Conservation (phyloP, 2,888 invertebrate genomes). For the Blastobasis lacticolella region DNA sequence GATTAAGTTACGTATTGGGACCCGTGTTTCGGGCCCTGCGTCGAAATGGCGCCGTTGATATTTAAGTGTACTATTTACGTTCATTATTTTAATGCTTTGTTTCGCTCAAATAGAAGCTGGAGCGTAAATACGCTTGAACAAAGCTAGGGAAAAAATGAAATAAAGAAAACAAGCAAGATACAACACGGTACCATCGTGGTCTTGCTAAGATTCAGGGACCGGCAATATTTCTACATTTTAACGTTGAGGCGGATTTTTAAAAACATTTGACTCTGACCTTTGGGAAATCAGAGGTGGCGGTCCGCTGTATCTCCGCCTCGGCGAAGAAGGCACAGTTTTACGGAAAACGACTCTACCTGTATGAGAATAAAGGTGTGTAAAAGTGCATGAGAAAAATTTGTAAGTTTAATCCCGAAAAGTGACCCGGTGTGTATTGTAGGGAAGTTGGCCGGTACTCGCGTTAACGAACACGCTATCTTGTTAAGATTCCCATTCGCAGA, state of each 20-base stretch:
- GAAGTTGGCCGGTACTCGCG: neutral
- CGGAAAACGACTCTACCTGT: neutral
- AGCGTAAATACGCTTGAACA: no score
- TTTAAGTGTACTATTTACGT: no score
- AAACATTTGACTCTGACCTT: conserved; percentile 53
- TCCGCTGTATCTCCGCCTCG: conserved; percentile 11
- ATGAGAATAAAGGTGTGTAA: neutral
- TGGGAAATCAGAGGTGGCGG: conserved; percentile 63
- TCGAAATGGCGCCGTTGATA: no score
- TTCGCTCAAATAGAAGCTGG: no score
- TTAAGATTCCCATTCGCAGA: conserved; percentile 9
- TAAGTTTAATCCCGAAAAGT: conserved; percentile 4
- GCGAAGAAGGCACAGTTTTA: no score
- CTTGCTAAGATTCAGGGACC: conserved; percentile 39
- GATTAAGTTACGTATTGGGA: no score
- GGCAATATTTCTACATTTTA: conserved; percentile 52
- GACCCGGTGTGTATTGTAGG: conserved; percentile 8
- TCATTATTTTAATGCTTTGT: no score
- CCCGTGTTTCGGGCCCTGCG: no score
- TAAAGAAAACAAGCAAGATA: conserved; percentile 23
- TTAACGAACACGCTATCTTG: conserved; percentile 7
- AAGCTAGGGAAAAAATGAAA: conserved; percentile 14
- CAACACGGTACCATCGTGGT: neutral
- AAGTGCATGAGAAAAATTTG: neutral
- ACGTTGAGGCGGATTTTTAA: conserved; percentile 52